These are phyloP conservation scores for Drosophila eohydei DNA, from an alignment of 2,888 invertebrate genomes.

Conservation along the genomic window DNA sequence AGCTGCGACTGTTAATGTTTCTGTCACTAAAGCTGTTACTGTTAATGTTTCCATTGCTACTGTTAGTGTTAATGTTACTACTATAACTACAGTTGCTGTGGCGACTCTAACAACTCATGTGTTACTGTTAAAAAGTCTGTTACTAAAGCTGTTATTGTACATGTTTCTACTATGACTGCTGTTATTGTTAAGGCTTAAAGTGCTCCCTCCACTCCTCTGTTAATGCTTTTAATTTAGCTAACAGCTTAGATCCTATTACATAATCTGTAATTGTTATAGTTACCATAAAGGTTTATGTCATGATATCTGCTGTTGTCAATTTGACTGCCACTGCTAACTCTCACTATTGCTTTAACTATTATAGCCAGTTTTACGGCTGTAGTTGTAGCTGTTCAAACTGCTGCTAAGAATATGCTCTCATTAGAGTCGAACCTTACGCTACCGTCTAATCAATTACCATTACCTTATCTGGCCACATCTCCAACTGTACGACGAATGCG, in stretches of 20 bases:
- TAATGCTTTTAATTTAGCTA: conserved; percentile 7
- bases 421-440: conserved; percentile 15
- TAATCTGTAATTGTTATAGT: not conserved
- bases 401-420: not conserved
- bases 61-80: not conserved
- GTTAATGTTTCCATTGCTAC: not conserved
- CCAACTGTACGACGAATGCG: conserved; percentile 37
- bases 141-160: not conserved
- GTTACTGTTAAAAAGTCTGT: not conserved
- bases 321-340: not conserved
- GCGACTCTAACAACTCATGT: not conserved
- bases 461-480: conserved; percentile 61
- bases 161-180: not conserved
- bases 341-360: not conserved
- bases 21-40: not conserved
- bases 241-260: not conserved
- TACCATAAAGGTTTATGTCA: not conserved
- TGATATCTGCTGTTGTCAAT: not conserved
- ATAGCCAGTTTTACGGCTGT: not conserved
- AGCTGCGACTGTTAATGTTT: not conserved
- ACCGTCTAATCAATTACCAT: conserved; percentile 66
- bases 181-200: not conserved
- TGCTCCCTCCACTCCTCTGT: not conserved
- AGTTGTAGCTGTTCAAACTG: not conserved
- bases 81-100: not conserved